Conservation (phyloP, 1,140 invertebrate species). For the Pseudomyrmex gracilis region DNA sequence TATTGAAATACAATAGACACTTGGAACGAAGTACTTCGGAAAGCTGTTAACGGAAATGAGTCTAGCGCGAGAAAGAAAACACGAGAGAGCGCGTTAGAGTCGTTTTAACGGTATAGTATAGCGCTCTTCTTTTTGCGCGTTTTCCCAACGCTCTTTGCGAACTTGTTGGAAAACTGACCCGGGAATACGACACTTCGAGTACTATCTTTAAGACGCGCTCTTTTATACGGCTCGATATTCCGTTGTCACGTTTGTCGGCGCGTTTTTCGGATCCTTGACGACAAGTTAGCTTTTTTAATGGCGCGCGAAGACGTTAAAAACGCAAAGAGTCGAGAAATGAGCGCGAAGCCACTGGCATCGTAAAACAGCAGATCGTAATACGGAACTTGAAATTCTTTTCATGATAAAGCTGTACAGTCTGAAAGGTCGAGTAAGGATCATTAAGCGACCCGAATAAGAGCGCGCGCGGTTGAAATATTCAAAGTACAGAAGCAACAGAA, state of each 20-base stretch:
- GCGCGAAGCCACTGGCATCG: not conserved
- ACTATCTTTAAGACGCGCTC: constrained; percentile 6
- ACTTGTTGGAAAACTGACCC: constrained; percentile 59
- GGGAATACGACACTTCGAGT: constrained; percentile 63
- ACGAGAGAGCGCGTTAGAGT: constrained; percentile 57
- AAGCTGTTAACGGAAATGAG: constrained; percentile 21
- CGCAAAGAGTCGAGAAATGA: constrained; percentile 6
- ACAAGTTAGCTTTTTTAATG: constrained; percentile 45
- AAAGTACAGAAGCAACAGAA: not conserved
- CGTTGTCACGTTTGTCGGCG: not conserved
- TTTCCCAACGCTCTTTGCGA: constrained; percentile 54
- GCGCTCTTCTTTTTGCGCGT: constrained; percentile 52
- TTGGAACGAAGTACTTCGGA: constrained; percentile 20
- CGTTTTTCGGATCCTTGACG: not conserved
- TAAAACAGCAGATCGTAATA: not conserved
- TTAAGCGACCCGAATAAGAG: not conserved
- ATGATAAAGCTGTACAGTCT: not conserved
- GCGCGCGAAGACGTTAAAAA: constrained; percentile 12
- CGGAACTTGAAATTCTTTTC: not conserved
- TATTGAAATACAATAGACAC: not conserved
- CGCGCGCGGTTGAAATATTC: not conserved
- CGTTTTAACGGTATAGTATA: constrained; percentile 53
- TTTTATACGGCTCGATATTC: not conserved
- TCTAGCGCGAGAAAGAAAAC: constrained; percentile 43
- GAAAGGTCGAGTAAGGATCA: not conserved